A percentile compares a stretch with the other conserved stretches of the same genome.
Evolutionary conservation across 2,797 vertebrate species (phyloP).

Genomic region (Hippopotamyrus pictus): DNA sequence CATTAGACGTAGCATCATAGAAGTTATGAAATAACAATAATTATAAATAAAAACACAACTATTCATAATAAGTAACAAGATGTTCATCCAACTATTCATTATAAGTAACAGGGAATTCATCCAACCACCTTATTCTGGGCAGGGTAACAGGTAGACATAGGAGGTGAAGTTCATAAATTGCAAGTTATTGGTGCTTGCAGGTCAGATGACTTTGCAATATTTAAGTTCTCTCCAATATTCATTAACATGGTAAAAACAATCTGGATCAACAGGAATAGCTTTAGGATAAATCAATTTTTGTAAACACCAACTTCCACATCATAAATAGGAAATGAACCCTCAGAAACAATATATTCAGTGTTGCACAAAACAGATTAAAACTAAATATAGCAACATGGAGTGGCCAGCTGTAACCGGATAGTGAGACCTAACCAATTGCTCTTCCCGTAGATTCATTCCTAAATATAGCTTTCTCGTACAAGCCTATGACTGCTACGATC

Average conservation of each 20-base stretch:
- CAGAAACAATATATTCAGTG: constrained; percentile 1
- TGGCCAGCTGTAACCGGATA: not conserved
- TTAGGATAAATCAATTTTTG: not conserved
- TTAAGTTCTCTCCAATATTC: not conserved
- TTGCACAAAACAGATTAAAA: not conserved
- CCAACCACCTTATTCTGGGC: not conserved
- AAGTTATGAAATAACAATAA: not conserved
- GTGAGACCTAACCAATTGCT: not conserved
- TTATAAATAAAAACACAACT: not conserved
- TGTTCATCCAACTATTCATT: not conserved
- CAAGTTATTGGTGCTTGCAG: not conserved
- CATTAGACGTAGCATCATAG: not conserved
- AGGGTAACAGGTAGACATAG: not conserved
- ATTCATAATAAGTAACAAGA: not conserved
- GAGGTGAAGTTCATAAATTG: not conserved
- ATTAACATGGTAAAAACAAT: not conserved
- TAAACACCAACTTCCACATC: not conserved
- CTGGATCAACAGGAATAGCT: not conserved
- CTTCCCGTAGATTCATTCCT: not conserved
- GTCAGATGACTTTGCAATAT: not conserved
- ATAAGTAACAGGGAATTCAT: not conserved
- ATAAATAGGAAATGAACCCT: not conserved
- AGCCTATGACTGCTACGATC: not conserved
- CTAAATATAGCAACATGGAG: not conserved
- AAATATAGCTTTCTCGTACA: not conserved